A percentile compares a stretch with the other conserved stretches of the same genome.
Conservation (phyloP, 2,797 vertebrate genomes). For the Gila robusta region DNA sequence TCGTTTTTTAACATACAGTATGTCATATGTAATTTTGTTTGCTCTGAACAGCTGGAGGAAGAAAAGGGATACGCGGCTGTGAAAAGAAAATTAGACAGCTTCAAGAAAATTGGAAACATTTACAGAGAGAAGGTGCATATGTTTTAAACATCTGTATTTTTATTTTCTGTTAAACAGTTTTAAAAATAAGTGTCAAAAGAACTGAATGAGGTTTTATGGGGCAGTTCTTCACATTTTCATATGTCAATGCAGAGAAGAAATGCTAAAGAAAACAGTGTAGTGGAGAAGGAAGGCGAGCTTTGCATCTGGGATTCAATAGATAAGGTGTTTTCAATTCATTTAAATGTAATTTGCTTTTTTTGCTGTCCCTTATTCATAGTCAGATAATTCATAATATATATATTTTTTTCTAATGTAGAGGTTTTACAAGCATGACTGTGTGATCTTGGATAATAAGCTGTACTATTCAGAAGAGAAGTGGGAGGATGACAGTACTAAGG, state of each 20-base stretch:
- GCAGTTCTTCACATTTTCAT: not conserved
- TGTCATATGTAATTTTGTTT: not conserved
- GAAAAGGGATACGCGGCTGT: not conserved
- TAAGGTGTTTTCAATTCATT: conserved; percentile 79
- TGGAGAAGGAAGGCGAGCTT: conserved; percentile 88
- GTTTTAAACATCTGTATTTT: not conserved
- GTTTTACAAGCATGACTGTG: conserved; percentile 94
- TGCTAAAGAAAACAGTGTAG: conserved; percentile 74
- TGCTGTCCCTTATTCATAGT: not conserved
- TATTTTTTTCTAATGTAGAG: conserved; percentile 72
- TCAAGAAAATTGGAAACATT: conserved; percentile 1
- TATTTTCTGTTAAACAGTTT: not conserved
- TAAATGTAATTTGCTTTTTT: not conserved
- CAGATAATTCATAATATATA: not conserved
- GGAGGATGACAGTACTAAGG: conserved; percentile 80
- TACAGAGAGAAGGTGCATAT: not conserved
- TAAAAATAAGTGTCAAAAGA: not conserved
- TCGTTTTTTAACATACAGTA: not conserved
- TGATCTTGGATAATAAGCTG: conserved; percentile 89
- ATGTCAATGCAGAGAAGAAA: conserved; percentile 87
- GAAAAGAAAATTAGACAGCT: not conserved
- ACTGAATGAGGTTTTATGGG: not conserved
- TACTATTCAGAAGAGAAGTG: conserved; percentile 91
- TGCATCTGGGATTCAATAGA: conserved; percentile 96
- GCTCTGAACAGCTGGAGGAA: conserved; percentile 4